Conservation (phyloP, 2,888 invertebrate genomes). For the Drosophila neotestacea region DNA sequence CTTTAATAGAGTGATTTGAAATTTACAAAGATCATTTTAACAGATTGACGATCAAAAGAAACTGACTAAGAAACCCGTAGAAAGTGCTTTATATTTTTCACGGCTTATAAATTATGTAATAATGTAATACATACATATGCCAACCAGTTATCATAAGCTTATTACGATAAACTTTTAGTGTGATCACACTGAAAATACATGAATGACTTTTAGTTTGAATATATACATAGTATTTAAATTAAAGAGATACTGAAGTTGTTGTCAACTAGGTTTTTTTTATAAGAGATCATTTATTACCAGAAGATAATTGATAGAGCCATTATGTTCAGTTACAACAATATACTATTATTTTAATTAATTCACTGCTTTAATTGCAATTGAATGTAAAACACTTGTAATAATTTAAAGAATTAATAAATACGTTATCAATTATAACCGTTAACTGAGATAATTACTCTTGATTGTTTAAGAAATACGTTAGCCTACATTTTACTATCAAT, state of each 20-base stretch:
- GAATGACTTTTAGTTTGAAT: not conserved
- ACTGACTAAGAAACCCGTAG: constrained; percentile 41
- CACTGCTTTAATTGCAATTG: not conserved
- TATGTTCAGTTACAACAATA: not conserved
- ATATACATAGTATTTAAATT: not conserved
- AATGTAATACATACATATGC: constrained; percentile 2
- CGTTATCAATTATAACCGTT: not conserved
- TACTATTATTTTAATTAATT: not conserved
- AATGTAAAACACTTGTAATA: not conserved
- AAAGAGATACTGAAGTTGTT: no score
- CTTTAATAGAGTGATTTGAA: constrained; percentile 60
- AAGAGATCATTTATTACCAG: no score
- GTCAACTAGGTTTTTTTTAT: no score
- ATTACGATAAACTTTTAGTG: constrained; percentile 5
- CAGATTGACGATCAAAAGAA: constrained; percentile 42
- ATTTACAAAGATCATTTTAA: constrained; percentile 55
- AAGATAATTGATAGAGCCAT: no score
- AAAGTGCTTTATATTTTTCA: constrained; percentile 35
- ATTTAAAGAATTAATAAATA: not conserved
- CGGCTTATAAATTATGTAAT: constrained; percentile 25
- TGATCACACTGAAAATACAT: not conserved
- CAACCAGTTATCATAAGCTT: constrained; percentile 14
- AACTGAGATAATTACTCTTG: not conserved
- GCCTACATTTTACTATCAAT: not conserved
- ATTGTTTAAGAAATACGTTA: no score